A percentile compares a stretch with the other conserved stretches of the same genome.
These are phyloP conservation scores for Chiloscyllium punctatum DNA, from an alignment of 2,797 vertebrate species.

Conservation along the genomic window DNA sequence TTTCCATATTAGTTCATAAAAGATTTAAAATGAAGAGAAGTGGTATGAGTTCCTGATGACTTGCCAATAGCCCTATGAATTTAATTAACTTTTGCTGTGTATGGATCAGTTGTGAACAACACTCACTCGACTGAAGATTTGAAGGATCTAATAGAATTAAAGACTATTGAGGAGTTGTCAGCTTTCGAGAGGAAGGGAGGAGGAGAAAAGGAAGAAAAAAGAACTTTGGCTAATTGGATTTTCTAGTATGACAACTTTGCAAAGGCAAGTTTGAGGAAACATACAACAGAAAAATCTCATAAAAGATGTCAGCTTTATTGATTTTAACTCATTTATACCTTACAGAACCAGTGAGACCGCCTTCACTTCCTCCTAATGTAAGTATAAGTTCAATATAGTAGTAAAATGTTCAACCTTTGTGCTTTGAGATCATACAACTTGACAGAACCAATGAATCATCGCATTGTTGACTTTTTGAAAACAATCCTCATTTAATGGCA, in stretches of 20 bases:
- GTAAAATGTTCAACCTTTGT: not conserved
- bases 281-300: no score
- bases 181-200: not conserved
- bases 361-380: conserved; percentile 28
- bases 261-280: not conserved
- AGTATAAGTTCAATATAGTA: not conserved
- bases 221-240: not conserved
- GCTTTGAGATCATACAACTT: not conserved
- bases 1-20: not conserved
- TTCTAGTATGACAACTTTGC: not conserved
- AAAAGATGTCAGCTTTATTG: no score
- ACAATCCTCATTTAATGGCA: not conserved
- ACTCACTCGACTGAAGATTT: not conserved
- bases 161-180: not conserved
- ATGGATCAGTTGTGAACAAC: not conserved
- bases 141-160: not conserved
- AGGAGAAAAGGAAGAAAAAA: not conserved
- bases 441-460: not conserved
- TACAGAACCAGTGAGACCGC: not conserved
- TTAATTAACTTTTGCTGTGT: not conserved
- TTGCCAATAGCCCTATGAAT: not conserved
- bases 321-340: conserved; percentile 1
- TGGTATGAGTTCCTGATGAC: not conserved
- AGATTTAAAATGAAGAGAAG: not conserved
- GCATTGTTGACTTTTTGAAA: not conserved